phyloP scores from a whole-genome alignment of 2,888 invertebrate genomes.

The Apamea sordens region DNA sequence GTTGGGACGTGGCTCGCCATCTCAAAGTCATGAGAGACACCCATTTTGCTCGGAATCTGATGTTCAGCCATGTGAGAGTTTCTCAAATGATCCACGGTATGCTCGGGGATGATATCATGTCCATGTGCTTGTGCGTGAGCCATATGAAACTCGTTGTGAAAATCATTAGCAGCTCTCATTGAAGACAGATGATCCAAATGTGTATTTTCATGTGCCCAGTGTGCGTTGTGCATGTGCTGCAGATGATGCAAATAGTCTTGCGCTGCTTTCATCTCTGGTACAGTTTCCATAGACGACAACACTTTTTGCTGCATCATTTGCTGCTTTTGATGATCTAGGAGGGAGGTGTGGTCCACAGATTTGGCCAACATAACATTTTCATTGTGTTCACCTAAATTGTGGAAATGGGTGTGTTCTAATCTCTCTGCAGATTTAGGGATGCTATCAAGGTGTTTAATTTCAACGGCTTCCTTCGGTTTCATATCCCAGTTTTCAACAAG shows the following conservation, averaged over 20 bases:
- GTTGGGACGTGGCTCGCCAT: conserved; percentile 30
- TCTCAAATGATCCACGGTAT: conserved; percentile 44
- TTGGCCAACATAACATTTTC: conserved; percentile 56
- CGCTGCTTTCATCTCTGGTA: conserved; percentile 57
- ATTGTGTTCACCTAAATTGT: conserved; percentile 35
- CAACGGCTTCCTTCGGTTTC: conserved; percentile 32
- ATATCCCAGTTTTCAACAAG: conserved; percentile 10
- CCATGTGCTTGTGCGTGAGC: conserved; percentile 18
- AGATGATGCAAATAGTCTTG: conserved; percentile 53
- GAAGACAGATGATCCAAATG: conserved; percentile 49
- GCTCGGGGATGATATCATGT: conserved; percentile 34
- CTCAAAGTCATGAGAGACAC: conserved; percentile 48
- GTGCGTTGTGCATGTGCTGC: conserved; percentile 44
- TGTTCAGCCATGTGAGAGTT: conserved; percentile 45
- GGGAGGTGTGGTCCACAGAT: conserved; percentile 50
- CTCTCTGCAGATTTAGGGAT: conserved; percentile 50
- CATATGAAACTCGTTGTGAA: conserved; percentile 40
- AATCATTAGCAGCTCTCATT: conserved; percentile 63
- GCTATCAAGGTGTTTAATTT: conserved; percentile 31
- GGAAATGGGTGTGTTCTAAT: conserved; percentile 24
- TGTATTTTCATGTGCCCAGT: conserved; percentile 57
- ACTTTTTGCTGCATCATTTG: conserved; percentile 31
- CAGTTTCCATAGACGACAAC: conserved; percentile 11
- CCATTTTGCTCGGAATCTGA: conserved; percentile 48
- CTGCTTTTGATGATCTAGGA: conserved; percentile 43